Base-by-base conservation (phyloP, 1,140 invertebrate species). In the Ceratina calcarata region DNA sequence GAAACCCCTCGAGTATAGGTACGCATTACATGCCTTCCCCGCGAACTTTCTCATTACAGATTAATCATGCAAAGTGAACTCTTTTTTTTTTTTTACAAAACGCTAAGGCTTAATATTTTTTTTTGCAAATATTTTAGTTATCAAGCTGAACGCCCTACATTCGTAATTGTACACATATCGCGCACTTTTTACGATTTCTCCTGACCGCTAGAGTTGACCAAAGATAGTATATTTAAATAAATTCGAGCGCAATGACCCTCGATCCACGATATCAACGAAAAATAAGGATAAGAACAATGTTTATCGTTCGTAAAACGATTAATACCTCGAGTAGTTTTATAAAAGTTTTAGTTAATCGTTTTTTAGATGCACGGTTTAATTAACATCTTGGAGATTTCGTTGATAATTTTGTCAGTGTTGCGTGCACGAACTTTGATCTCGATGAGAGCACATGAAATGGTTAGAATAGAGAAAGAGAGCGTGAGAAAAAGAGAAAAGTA, bases 1-100 rank as follows among this genome's bases (percentile, higher is more conserved):
- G 16, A 65, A 74, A 79, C 68, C 70, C 70, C 61, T 79, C 49
- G 13, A 79, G 49, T 15, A 32, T 57, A 51, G 22, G 16, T 49
- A 15, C 37, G 27, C 69, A 32, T 20, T 58, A 51, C n/a, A n/a
- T 49, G 15, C 20, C 18, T 76, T 60, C 18, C 37, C 10, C 15
- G 65, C 37, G 12, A 67, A 16, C 18, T 60, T 60, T 7, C 18
- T 2, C 22, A 27, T 13, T 16, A 45, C 13, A 49, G 32, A 20
- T 58, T 3, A 6, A 51, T 16, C 22, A 22, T 45, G 55, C 2
- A n/a, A 37, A 32, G 24, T 20, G 27, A 70, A 61, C 70, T 62
- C 12, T 62, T 32, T 77, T 70, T 16, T 70, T 16, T 62, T 32
- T 77, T 70, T 16, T 70, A 71, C 16, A 61, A 58, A 13, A 45